Conservation (phyloP, 2,888 invertebrate genomes). For the Conus canariensis region DNA sequence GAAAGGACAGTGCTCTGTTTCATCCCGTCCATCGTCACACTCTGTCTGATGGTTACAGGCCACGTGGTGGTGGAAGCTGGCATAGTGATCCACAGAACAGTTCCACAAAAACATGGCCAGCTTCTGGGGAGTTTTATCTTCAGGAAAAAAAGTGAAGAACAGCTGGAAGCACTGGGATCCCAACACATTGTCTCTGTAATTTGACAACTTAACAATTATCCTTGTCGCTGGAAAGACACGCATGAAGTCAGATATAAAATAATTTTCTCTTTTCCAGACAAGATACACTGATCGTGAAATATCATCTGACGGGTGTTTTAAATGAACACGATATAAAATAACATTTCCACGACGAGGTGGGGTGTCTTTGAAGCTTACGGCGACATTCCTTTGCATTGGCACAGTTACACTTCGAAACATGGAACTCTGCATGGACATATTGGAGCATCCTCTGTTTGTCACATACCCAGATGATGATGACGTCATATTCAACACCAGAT, state of each 20-base stretch:
- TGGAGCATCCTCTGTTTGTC: not conserved
- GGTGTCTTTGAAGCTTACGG: not conserved
- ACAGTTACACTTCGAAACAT: not conserved
- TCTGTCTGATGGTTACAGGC: slow-evolving; percentile 25
- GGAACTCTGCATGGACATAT: too few species aligned
- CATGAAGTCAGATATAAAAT: not conserved
- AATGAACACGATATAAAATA: not conserved
- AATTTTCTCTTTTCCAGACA: not conserved
- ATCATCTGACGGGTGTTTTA: not conserved
- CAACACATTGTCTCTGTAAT: too few species aligned
- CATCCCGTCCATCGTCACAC: slow-evolving; percentile 37
- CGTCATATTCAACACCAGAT: not conserved
- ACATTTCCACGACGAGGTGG: not conserved
- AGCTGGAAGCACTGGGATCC: not conserved
- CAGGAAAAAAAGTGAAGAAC: slow-evolving; percentile 20
- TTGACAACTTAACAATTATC: not conserved
- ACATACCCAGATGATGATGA: not conserved
- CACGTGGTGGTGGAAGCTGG: slow-evolving; percentile 29
- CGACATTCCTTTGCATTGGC: not conserved
- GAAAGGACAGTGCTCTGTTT: slow-evolving; percentile 28
- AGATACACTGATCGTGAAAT: not conserved
- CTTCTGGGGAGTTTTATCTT: not conserved
- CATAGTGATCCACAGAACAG: slow-evolving; percentile 22
- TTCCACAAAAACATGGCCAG: not conserved
- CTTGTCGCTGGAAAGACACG: not conserved